Conservation (phyloP, 2,888 invertebrate genomes). For the Crematogaster levior region DNA sequence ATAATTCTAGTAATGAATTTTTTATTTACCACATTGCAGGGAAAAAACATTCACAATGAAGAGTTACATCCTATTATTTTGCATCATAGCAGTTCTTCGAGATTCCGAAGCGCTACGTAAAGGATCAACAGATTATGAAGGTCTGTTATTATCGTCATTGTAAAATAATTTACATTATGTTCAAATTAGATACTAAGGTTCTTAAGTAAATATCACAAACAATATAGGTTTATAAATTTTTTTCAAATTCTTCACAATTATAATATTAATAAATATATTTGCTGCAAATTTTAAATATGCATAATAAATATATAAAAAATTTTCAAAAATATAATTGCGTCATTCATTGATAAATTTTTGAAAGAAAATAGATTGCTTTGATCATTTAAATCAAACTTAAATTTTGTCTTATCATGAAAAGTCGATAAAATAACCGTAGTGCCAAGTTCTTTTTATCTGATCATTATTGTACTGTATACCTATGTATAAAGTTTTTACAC, state of each 20-base stretch:
- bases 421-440: background rate
- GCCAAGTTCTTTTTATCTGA: background rate
- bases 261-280: background rate
- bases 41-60: slow-evolving; percentile 56
- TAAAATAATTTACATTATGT: background rate
- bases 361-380: background rate
- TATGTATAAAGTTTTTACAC: background rate
- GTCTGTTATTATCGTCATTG: slow-evolving; percentile 59
- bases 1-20: background rate
- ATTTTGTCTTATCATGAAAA: background rate
- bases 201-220: background rate
- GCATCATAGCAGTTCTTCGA: slow-evolving; percentile 53
- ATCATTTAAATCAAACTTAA: background rate
- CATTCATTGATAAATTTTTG: background rate
- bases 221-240: background rate
- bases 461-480: background rate
- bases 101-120: slow-evolving; percentile 62
- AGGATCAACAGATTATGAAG: slow-evolving; percentile 77
- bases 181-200: background rate
- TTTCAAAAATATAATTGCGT: background rate
- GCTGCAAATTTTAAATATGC: background rate
- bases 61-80: slow-evolving; percentile 57
- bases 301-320: background rate
- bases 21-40: slow-evolving; percentile 36
- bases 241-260: background rate